Percentiles rank a stretch among this genome's conserved stretches.
Evolutionary conservation across 2,888 invertebrate genomes (phyloP).

Genomic region (Drosophila koepferae): DNA sequence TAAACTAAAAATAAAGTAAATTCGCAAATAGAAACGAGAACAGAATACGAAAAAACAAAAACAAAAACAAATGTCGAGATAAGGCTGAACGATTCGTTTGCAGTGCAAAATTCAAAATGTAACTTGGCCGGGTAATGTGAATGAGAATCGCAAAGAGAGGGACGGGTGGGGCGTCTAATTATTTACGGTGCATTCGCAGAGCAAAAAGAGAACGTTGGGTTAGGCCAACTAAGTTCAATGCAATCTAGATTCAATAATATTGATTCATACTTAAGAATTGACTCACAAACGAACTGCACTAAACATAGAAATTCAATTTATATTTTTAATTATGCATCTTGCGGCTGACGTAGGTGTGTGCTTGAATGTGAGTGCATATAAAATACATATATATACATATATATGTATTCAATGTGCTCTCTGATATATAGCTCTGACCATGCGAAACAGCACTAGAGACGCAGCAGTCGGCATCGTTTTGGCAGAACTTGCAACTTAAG

Average conservation of each 20-base stretch:
- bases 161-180: slow-evolving; percentile 1
- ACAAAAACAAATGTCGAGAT: slow-evolving; percentile 40
- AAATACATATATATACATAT: not conserved
- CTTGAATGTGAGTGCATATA: slow-evolving; percentile 2
- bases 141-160: slow-evolving; percentile 8
- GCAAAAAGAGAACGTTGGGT: slow-evolving; percentile 20
- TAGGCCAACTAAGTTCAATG: slow-evolving; percentile 1
- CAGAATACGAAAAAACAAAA: slow-evolving; percentile 20
- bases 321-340: slow-evolving; percentile 7
- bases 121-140: slow-evolving; percentile 20
- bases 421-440: slow-evolving; percentile 26
- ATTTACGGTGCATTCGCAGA: slow-evolving; percentile 18
- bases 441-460: slow-evolving; percentile 10
- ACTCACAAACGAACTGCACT: slow-evolving; percentile 12
- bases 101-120: slow-evolving; percentile 29
- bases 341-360: slow-evolving; percentile 1
- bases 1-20: slow-evolving; percentile 79
- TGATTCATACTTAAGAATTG: slow-evolving; percentile 20
- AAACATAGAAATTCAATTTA: slow-evolving; percentile 8
- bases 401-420: slow-evolving; percentile 8
- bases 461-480: slow-evolving; percentile 10
- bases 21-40: slow-evolving; percentile 55
- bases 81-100: slow-evolving; percentile 38
- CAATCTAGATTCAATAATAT: slow-evolving; percentile 11
- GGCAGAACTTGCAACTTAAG: slow-evolving; percentile 36